Evolutionary conservation across 2,888 invertebrate genomes (phyloP).

Genomic region (Andrena marginata): DNA sequence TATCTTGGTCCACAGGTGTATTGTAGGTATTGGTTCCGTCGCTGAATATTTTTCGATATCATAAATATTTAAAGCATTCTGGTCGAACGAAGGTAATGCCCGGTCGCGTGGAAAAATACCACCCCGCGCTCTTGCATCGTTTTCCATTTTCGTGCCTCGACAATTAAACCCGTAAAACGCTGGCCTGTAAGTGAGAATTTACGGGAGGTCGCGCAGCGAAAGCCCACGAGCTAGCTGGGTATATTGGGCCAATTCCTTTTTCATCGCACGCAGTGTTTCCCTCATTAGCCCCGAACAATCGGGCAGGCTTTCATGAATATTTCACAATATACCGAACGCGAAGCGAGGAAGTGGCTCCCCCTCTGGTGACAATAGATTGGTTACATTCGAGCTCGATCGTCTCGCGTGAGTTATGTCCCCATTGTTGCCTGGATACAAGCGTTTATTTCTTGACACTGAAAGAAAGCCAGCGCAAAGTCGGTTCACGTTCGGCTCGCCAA

Average conservation of each 20-base stretch:
- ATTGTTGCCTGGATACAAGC: slow-evolving; percentile 36
- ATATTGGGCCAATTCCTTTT: slow-evolving; percentile 17
- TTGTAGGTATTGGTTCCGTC: neutral
- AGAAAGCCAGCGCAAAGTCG: slow-evolving; percentile 7
- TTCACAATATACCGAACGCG: slow-evolving; percentile 47
- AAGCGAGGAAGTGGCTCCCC: slow-evolving; percentile 18
- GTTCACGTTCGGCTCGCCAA: neutral
- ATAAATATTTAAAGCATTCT: neutral
- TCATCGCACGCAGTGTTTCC: slow-evolving; percentile 25
- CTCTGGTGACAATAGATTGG: slow-evolving; percentile 49
- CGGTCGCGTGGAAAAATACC: neutral
- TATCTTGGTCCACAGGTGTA: neutral
- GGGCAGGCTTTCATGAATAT: slow-evolving; percentile 46
- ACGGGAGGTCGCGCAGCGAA: slow-evolving; percentile 2
- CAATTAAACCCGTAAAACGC: slow-evolving; percentile 29
- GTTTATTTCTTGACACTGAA: slow-evolving; percentile 43
- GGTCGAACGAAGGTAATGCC: neutral
- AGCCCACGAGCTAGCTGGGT: neutral
- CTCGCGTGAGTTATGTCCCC: slow-evolving; percentile 47
- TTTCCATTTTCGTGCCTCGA: slow-evolving; percentile 4
- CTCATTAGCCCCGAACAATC: slow-evolving; percentile 53
- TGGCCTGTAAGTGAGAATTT: slow-evolving; percentile 16
- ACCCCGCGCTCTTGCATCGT: neutral
- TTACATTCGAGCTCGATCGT: slow-evolving; percentile 54
- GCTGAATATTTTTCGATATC: neutral